These are phyloP conservation scores for Euleptes europaea DNA, from an alignment of 2,113 vertebrate genomes.

Conservation along the genomic window DNA sequence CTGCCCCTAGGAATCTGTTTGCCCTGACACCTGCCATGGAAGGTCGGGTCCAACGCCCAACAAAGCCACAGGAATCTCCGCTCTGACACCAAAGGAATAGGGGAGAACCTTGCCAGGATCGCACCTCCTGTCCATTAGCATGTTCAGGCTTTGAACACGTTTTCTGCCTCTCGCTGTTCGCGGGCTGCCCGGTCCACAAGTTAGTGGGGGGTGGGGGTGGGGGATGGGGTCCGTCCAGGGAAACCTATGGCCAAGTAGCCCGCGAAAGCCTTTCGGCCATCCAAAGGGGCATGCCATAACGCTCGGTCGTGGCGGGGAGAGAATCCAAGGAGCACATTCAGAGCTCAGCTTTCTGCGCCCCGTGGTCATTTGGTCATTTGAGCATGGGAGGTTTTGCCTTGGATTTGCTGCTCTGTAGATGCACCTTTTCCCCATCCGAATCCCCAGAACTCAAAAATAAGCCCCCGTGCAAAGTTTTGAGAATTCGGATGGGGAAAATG, in stretches of 20 bases:
- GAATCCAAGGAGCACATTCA: constrained; percentile 12
- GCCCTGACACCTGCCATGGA: neutral
- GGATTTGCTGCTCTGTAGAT: no score
- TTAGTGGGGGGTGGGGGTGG: no score
- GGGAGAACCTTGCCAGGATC: constrained; percentile 7
- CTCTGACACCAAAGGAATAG: constrained; percentile 20
- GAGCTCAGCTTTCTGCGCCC: neutral
- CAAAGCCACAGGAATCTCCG: constrained; percentile 32
- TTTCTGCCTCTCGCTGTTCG: constrained; percentile 23
- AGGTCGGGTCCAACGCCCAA: constrained; percentile 11
- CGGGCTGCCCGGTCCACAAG: neutral
- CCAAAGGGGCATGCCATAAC: constrained; percentile 19
- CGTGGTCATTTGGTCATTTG: neutral
- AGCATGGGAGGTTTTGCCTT: no score
- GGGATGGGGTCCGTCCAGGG: no score
- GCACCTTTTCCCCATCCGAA: no score
- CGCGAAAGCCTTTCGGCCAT: neutral
- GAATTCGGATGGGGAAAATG: no score
- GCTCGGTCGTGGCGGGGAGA: neutral
- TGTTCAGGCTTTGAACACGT: constrained; percentile 24
- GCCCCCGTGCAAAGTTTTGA: no score
- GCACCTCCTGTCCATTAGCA: neutral
- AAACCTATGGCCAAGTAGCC: no score
- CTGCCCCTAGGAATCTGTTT: constrained; percentile 33
- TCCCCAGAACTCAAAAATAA: no score